Conservation (phyloP, 2,888 invertebrate genomes). For the Tipula confusa region DNA sequence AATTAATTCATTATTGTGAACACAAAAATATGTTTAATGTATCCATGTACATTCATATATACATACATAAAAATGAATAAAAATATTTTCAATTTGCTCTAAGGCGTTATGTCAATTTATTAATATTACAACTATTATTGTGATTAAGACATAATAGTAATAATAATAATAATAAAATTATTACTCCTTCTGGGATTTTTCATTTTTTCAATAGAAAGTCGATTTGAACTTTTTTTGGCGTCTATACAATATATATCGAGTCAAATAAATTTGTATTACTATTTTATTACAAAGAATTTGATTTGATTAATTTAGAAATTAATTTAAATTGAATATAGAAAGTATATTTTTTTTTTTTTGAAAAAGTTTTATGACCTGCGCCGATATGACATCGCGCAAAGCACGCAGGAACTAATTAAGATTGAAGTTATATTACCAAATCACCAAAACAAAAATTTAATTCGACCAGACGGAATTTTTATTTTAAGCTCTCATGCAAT, state of each 20-base stretch:
- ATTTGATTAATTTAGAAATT: neutral
- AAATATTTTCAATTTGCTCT: slow-evolving; percentile 9
- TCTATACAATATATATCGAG: no score
- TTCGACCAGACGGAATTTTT: neutral
- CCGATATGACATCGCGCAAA: neutral
- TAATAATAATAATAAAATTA: neutral
- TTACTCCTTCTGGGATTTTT: neutral
- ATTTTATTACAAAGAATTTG: neutral
- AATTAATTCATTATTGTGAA: neutral
- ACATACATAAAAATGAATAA: neutral
- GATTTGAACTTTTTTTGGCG: neutral
- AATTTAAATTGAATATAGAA: no score
- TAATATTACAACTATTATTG: neutral
- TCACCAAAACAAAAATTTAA: neutral
- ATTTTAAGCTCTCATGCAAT: neutral
- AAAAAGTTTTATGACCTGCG: no score
- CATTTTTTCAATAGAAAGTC: neutral
- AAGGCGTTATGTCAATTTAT: slow-evolving; percentile 3
- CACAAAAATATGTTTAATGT: neutral
- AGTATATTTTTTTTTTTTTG: no score
- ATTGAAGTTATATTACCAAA: neutral
- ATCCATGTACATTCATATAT: neutral
- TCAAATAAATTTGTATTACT: neutral
- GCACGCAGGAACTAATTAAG: neutral
- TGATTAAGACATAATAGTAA: neutral